Conservation (phyloP, 2,888 invertebrate species). For the Gibbula magus region DNA sequence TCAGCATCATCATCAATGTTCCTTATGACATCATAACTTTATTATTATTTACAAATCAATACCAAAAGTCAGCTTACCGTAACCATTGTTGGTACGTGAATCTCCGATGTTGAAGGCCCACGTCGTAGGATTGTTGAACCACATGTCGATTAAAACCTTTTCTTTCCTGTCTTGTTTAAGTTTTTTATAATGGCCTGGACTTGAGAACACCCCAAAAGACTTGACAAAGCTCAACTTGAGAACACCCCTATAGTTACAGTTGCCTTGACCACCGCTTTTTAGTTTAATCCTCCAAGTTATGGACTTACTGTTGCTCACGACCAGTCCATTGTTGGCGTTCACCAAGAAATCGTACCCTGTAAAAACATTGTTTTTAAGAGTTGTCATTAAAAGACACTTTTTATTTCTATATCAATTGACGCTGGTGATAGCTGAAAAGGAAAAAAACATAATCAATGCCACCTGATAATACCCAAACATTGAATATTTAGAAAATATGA, state of each 20-base stretch:
- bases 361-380: no score
- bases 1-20: no score
- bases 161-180: not conserved
- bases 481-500: no score
- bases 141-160: constrained; percentile 25
- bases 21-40: no score
- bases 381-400: no score
- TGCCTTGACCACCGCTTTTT: not conserved
- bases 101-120: constrained; percentile 17
- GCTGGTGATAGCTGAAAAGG: no score
- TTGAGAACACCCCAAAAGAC: no score
- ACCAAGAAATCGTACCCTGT: not conserved
- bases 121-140: constrained; percentile 1
- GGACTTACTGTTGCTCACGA: not conserved
- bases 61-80: not conserved
- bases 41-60: no score
- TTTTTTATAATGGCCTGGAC: no score
- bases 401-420: no score
- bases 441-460: no score
- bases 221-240: constrained; percentile 9
- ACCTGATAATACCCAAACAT: no score
- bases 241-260: not conserved
- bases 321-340: not conserved
- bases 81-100: not conserved
- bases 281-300: not conserved